Evolutionary conservation across 37 sponge, comb jelly and placozoan species (phyloP).

Genomic region (Bolinopsis microptera): DNA sequence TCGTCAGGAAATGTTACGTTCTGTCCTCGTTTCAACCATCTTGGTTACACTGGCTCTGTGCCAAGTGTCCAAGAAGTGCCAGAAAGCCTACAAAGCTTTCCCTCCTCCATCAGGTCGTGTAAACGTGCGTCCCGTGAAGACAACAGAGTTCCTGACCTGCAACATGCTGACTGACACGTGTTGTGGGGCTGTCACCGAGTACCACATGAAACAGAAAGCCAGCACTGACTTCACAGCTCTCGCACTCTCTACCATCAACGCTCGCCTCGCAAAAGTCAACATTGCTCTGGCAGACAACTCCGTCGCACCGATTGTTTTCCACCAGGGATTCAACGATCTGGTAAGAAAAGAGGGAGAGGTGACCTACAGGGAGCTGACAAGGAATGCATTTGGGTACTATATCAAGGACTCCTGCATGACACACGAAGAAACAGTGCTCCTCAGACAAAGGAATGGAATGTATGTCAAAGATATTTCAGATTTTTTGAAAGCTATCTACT

Average conservation of each 20-base stretch:
- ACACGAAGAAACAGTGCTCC: background rate
- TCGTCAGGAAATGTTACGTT: background rate
- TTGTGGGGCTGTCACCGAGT: background rate
- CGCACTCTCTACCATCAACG: background rate
- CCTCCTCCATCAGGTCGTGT: background rate
- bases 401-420: background rate
- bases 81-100: background rate
- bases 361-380: slow-evolving; percentile 5
- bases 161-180: background rate
- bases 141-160: background rate
- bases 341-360: slow-evolving; percentile 18
- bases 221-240: background rate
- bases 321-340: background rate
- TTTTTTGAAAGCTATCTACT: background rate
- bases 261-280: background rate
- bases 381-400: background rate
- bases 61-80: slow-evolving; percentile 11
- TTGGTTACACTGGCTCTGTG: background rate
- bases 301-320: background rate
- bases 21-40: background rate
- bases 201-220: slow-evolving; percentile 9
- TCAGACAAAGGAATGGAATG: background rate
- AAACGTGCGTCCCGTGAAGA: background rate
- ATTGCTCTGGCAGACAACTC: background rate
- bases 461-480: background rate